Conservation (phyloP, 2,888 invertebrate species). For the Autographa pulchrina region DNA sequence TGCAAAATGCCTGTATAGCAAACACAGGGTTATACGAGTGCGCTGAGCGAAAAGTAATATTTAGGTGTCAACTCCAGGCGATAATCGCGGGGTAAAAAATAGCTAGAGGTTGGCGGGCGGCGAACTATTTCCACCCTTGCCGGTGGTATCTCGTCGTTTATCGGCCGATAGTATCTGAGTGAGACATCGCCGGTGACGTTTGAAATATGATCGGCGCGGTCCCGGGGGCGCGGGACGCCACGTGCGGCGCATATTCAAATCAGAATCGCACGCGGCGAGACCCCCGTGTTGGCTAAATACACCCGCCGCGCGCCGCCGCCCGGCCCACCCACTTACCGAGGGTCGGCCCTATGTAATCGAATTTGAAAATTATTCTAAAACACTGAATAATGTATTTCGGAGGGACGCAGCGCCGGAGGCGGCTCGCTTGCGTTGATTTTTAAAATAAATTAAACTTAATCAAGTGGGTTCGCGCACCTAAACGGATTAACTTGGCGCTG, state of each 20-base stretch:
- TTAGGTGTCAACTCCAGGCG: slow-evolving; percentile 89
- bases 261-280: slow-evolving; percentile 87
- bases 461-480: slow-evolving; percentile 89
- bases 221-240: slow-evolving; percentile 84
- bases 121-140: slow-evolving; percentile 87
- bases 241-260: slow-evolving; percentile 89
- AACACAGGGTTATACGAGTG: slow-evolving; percentile 66
- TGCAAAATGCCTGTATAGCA: slow-evolving; percentile 80
- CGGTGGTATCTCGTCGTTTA: slow-evolving; percentile 83
- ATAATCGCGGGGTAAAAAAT: slow-evolving; percentile 88
- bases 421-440: slow-evolving; percentile 86
- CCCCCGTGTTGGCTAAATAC: slow-evolving; percentile 90
- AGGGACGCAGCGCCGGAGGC: slow-evolving; percentile 85
- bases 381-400: slow-evolving; percentile 89
- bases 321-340: slow-evolving; percentile 87
- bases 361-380: slow-evolving; percentile 90
- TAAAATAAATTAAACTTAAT: slow-evolving; percentile 90
- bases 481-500: slow-evolving; percentile 89
- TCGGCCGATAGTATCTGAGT: slow-evolving; percentile 89
- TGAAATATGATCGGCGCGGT: slow-evolving; percentile 89
- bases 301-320: slow-evolving; percentile 81
- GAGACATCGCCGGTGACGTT: slow-evolving; percentile 89
- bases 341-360: slow-evolving; percentile 90
- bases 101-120: slow-evolving; percentile 72
- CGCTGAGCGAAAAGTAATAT: slow-evolving; percentile 85